Evolutionary conservation across 2,113 vertebrate genomes (phyloP).

Genomic region (Chionis minor): DNA sequence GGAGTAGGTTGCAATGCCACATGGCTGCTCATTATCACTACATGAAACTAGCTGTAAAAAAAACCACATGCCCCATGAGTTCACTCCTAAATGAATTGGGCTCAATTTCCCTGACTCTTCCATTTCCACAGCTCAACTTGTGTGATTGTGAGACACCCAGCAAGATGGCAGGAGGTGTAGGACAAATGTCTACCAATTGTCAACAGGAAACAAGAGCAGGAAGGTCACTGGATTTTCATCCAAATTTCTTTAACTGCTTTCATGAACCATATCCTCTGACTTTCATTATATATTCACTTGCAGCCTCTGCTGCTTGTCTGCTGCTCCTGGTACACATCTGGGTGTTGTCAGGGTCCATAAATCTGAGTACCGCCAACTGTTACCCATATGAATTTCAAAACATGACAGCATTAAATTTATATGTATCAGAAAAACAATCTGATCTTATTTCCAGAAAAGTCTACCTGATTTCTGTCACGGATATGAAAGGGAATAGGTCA

Average conservation of each 20-base stretch:
- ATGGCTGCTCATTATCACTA: slow-evolving; percentile 14
- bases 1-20: slow-evolving; percentile 15
- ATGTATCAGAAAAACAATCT: not conserved
- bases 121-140: not conserved
- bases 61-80: not conserved
- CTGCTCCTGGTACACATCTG: not conserved
- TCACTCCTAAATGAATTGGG: not conserved
- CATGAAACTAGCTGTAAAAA: not conserved
- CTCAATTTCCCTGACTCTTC: not conserved
- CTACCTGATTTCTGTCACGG: not conserved
- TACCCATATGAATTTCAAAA: not conserved
- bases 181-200: not conserved
- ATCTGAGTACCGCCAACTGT: not conserved
- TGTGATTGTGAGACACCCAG: not conserved
- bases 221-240: not conserved
- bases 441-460: not conserved
- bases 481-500: not conserved
- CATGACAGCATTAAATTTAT: not conserved
- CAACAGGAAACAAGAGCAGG: not conserved
- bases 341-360: slow-evolving; percentile 13
- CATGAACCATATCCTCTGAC: not conserved
- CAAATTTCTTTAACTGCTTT: not conserved
- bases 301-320: not conserved
- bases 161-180: not conserved
- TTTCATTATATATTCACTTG: not conserved